phyloP scores from a whole-genome alignment of 2,797 vertebrate species.

The Tragelaphus oryx region DNA sequence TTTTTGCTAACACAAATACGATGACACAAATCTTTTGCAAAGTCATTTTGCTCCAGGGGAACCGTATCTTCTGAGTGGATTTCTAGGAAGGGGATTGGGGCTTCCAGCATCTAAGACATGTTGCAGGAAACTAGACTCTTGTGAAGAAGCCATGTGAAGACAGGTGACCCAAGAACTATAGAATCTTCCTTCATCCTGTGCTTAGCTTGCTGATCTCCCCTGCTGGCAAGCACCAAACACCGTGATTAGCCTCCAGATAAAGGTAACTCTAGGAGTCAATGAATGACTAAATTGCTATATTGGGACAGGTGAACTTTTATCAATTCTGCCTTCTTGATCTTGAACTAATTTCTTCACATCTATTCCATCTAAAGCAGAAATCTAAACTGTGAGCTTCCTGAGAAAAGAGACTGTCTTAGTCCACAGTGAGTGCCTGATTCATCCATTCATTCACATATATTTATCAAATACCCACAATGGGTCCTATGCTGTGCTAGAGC shows the following conservation, averaged over 20 bases:
- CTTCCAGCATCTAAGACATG: neutral
- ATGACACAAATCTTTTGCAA: neutral
- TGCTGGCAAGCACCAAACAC: neutral
- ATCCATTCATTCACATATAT: neutral
- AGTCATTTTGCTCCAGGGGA: neutral
- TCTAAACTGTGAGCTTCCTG: neutral
- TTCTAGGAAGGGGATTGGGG: neutral
- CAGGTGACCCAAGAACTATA: neutral
- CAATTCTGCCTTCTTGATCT: neutral
- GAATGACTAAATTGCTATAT: neutral
- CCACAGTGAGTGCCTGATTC: neutral
- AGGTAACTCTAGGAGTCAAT: neutral
- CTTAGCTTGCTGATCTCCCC: neutral
- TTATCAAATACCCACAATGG: neutral
- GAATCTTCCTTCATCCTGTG: neutral
- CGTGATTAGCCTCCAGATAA: neutral
- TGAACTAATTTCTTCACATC: neutral
- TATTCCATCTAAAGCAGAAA: neutral
- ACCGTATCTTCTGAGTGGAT: neutral
- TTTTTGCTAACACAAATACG: neutral
- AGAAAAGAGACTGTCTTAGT: neutral
- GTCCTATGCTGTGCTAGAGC: neutral
- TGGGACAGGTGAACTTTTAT: neutral
- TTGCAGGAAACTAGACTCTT: neutral
- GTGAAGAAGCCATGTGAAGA: neutral